Evolutionary conservation across 1,140 invertebrate genomes (phyloP).

Genomic region (Zaprionus ghesquierei): DNA sequence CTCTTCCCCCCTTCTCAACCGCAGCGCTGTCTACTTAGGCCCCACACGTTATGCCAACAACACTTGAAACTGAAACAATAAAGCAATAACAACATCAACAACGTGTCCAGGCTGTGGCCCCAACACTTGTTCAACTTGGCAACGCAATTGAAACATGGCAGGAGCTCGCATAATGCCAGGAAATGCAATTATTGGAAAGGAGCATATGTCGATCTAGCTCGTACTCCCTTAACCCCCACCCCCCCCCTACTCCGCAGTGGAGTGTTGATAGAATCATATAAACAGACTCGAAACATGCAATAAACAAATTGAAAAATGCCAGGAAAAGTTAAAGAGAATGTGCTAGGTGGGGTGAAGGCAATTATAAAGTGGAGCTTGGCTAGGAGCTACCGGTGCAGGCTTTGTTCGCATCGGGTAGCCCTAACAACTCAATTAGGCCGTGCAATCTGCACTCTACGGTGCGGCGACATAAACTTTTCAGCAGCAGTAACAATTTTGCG

Average conservation of each 20-base stretch:
- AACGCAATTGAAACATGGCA: conserved; percentile 54
- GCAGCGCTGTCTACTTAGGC: conserved; percentile 42
- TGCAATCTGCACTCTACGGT: conserved; percentile 20
- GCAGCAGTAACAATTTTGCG: conserved; percentile 39
- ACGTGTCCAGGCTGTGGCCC: conserved; percentile 14
- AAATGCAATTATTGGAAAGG: conserved; percentile 69
- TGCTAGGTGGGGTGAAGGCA: background rate
- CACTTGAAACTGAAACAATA: conserved; percentile 47
- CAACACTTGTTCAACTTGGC: conserved; percentile 26
- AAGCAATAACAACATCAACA: conserved; percentile 12
- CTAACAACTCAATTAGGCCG: conserved; percentile 41
- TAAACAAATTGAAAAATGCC: conserved; percentile 66
- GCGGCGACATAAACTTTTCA: conserved; percentile 33
- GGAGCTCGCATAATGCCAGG: conserved; percentile 47
- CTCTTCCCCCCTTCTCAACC: conserved; percentile 21
- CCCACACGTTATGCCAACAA: conserved; percentile 62
- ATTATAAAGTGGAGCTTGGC: background rate
- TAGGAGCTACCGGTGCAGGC: background rate
- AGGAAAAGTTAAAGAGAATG: background rate
- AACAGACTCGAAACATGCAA: conserved; percentile 73
- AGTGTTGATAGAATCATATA: conserved; percentile 78
- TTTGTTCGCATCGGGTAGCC: conserved; percentile 16
- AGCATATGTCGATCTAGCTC: background rate
- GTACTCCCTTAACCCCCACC: no score
- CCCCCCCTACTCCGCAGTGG: background rate